Base-by-base conservation (phyloP, 2,113 vertebrate genomes). In the Esox niger region DNA sequence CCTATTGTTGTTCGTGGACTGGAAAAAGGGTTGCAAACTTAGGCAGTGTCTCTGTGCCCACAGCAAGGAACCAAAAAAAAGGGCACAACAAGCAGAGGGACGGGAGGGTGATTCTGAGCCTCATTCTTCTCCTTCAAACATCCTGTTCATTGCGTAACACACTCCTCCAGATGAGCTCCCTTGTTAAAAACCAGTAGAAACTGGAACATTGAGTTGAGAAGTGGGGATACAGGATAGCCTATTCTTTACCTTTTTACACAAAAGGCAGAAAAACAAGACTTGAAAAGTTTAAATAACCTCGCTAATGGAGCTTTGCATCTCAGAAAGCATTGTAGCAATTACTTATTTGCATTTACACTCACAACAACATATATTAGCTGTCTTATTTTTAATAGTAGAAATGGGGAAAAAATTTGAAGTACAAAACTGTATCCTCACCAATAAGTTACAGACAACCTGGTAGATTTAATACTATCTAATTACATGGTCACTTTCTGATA, bases 181-280 rank as follows among this genome's bases (percentile, higher is more conserved):
- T 76, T 17, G 25, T 70, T 43, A 70, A 75, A 55, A 78, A 71
- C 65, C 70, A 56, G 70, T 47, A 31, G 15, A 69, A 25, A 75
- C 75, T 9, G 25, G 78, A 62, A 66, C 43, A 70, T 25, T 70
- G 30, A 11, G 20, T 23, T 25, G 30, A 30, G n/a, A n/a, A n/a
- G n/a, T n/a, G n/a, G n/a, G n/a, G n/a, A n/a, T n/a, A n/a, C n/a
- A n/a, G n/a, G n/a, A n/a, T n/a, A n/a, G n/a, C n/a, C n/a, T n/a
- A n/a, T n/a, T n/a, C n/a, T n/a, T n/a, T n/a, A n/a, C n/a, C n/a
- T n/a, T n/a, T n/a, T n/a, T n/a, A n/a, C n/a, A n/a, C n/a, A n/a
- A n/a, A n/a, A n/a, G n/a, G n/a, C n/a, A n/a, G n/a, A n/a, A n/a
- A n/a, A n/a, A n/a, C n/a, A n/a, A n/a, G n/a, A n/a, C n/a, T n/a